Conservation (phyloP, 37 sponge, comb jelly and placozoan genomes). For the Cliona cf. orientalis region DNA sequence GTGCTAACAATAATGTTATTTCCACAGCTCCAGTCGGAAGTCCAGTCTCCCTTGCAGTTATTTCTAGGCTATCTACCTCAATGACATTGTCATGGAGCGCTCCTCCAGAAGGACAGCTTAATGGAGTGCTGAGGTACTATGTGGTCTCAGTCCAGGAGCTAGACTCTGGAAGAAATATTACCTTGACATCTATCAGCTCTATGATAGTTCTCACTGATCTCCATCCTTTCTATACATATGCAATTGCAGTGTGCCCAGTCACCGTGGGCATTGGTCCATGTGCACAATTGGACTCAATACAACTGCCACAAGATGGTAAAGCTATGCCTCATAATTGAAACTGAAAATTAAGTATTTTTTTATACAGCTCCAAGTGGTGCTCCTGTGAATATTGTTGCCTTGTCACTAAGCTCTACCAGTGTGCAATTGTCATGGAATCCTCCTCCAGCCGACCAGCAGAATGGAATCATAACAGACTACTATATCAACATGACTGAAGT, state of each 20-base stretch:
- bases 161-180: conserved; percentile 14
- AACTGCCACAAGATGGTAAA: conserved; percentile 31
- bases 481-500: conserved; percentile 12
- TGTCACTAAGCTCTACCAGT: conserved; percentile 28
- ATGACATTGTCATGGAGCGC: conserved; percentile 27
- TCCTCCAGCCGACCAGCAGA: conserved; percentile 21
- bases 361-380: conserved; percentile 18
- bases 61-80: background rate
- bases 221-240: conserved; percentile 21
- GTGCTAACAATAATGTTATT: too few relatives aligned
- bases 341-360: too few relatives aligned
- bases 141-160: background rate
- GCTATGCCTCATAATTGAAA: background rate
- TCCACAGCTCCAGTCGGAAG: conserved; percentile 23
- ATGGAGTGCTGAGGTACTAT: conserved; percentile 46
- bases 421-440: conserved; percentile 28
- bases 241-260: background rate
- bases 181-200: background rate
- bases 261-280: conserved; percentile 20
- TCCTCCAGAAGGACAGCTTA: conserved; percentile 8
- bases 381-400: conserved; percentile 16
- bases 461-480: conserved; percentile 46
- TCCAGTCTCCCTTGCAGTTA: background rate
- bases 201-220: too few relatives aligned
- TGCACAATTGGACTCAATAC: background rate